Evolutionary conservation across 2,113 vertebrate species (phyloP).

Genomic region (Oryzias javanicus): DNA sequence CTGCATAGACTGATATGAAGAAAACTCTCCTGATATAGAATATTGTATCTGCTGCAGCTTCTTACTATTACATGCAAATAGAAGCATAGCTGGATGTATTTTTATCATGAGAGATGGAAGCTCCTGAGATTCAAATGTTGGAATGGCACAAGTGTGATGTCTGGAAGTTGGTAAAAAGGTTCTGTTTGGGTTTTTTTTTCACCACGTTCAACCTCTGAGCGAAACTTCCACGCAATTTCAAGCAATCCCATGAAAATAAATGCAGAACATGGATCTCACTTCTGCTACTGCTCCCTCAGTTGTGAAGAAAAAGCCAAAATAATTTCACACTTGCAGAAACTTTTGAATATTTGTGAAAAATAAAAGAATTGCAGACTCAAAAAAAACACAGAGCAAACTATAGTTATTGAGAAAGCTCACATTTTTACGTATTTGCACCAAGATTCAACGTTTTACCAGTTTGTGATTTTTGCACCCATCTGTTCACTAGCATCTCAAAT

Average conservation of each 20-base stretch:
- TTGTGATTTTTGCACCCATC: too few species aligned
- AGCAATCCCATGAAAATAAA: background rate
- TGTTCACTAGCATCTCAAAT: too few species aligned
- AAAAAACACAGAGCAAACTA: too few species aligned
- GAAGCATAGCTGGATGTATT: slow-evolving; percentile 20
- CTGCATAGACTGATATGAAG: slow-evolving; percentile 48
- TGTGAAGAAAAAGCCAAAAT: too few species aligned
- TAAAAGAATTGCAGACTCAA: too few species aligned
- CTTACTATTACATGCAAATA: slow-evolving; percentile 22
- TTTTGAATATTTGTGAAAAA: too few species aligned
- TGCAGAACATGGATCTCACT: background rate
- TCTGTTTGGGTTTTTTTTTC: background rate
- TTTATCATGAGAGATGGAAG: slow-evolving; percentile 3
- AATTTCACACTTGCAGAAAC: too few species aligned
- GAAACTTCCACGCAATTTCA: background rate
- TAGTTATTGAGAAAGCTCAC: too few species aligned
- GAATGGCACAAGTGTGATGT: slow-evolving; percentile 12
- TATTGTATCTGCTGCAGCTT: slow-evolving; percentile 34
- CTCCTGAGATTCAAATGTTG: slow-evolving; percentile 18
- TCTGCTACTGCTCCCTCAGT: background rate
- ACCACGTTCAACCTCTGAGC: background rate
- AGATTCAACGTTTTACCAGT: too few species aligned
- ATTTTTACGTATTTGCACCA: too few species aligned
- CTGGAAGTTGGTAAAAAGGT: background rate
- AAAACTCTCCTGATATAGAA: slow-evolving; percentile 28